Base-by-base conservation (phyloP, 2,113 vertebrate species). In the Hyla sarda region DNA sequence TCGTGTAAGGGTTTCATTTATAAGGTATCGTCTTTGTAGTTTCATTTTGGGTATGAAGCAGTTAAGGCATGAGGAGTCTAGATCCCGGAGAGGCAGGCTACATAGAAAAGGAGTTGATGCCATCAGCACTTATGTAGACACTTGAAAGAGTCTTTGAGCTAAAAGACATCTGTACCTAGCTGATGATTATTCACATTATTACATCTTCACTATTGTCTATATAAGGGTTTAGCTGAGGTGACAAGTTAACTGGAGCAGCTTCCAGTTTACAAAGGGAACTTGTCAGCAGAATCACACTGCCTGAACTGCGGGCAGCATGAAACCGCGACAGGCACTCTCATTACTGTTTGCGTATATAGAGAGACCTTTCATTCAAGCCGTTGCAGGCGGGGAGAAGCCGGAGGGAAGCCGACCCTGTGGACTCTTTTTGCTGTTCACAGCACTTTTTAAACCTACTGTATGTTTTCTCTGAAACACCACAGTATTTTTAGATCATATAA, bases 61-160 rank as follows among this genome's bases (percentile, higher is more conserved):
- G 32, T 23, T 71, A 71, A 21, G 13, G 67, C 14, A 71, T 71
- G 3, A 71, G 67, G 32, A 71, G 67, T 4, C 19, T 41, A 19
- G 19, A 71, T 16, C 12, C 19, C 17, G 25, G n/a, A 65, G 60
- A 17, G 67, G 34, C 28, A 41, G 17, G 30, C 65, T 32, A 69
- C 65, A 69, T 14, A 9, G 5, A 3, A 32, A 21, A 71, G 32
- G 19, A 71, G 32, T 23, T 71, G 32, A 21, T 41, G 67, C 12
- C 10, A 41, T 71, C 67, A 34, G 30, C 65, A 19, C 65, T 21
- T 10, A 17, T 34, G 7, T 69, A 34, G 65, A 19, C 32, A 21
- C 34, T 69, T 71, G 19, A 71, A 71, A 41, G 67, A 71, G 67
- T 71, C 19, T 71, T 37, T 71, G 34, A 71, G 67, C 67, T 71